Percentiles rank a stretch among this genome's conserved stretches.
phyloP scores from a whole-genome alignment of 1,140 invertebrate species.

The Ostrea denselamellosa region DNA sequence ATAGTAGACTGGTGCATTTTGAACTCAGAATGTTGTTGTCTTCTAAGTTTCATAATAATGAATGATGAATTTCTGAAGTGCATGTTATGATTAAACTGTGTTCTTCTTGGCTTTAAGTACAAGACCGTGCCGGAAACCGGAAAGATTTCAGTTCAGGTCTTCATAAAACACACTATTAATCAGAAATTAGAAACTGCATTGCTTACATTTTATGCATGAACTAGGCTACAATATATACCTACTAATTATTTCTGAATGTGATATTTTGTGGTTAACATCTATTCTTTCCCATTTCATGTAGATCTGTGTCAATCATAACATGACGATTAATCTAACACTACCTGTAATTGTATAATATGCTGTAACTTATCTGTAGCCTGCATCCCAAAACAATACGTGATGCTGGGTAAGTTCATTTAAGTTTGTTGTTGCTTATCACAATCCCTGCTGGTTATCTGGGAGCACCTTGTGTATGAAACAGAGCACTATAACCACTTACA shows the following conservation, averaged over 20 bases:
- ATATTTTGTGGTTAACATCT: too few species aligned
- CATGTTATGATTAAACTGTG: not conserved
- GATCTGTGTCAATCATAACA: too few species aligned
- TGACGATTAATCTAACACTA: too few species aligned
- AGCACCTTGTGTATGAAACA: not conserved
- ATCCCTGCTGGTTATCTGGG: not conserved
- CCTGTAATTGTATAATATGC: not conserved
- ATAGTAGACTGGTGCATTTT: not conserved
- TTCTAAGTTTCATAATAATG: not conserved
- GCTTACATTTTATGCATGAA: too few species aligned
- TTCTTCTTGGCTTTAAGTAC: slow-evolving; percentile 4
- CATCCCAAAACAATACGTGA: not conserved
- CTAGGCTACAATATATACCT: too few species aligned
- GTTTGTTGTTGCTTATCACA: not conserved
- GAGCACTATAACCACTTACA: not conserved
- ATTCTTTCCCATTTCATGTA: too few species aligned
- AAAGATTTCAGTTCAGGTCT: slow-evolving; percentile 13
- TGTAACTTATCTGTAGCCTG: slow-evolving; percentile 19
- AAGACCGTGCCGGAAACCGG: not conserved
- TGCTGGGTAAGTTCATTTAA: not conserved
- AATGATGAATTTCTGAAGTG: not conserved
- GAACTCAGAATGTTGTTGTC: not conserved
- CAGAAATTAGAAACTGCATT: too few species aligned
- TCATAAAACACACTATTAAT: too few species aligned
- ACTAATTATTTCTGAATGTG: too few species aligned